Conservation (phyloP, 2,113 vertebrate genomes). For the Nesospiza acunhae region DNA sequence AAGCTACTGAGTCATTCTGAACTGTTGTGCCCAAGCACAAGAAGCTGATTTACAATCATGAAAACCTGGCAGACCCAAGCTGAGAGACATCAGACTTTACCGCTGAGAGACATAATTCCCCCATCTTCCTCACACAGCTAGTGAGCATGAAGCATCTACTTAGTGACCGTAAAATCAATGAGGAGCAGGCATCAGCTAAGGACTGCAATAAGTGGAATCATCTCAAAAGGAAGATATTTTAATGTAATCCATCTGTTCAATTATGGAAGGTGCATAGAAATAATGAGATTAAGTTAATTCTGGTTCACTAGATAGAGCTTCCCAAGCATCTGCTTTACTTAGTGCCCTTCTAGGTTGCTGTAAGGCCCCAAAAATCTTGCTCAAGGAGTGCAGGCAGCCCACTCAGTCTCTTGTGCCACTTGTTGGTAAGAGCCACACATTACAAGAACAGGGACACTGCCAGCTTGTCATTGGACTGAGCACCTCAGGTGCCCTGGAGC, state of each 20-base stretch:
- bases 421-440: not conserved
- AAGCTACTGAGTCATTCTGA: not conserved
- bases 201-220: not conserved
- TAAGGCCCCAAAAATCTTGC: not conserved
- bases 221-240: not conserved
- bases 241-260: not conserved
- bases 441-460: not conserved
- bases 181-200: not conserved
- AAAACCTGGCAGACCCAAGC: not conserved
- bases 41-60: not conserved
- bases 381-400: not conserved
- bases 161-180: not conserved
- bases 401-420: not conserved
- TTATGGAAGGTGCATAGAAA: not conserved
- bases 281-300: not conserved
- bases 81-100: not conserved
- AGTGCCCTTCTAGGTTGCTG: not conserved
- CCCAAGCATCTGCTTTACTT: not conserved
- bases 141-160: not conserved
- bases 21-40: not conserved
- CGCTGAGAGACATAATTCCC: not conserved
- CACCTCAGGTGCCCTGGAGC: not conserved
- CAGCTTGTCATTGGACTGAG: accelerated
- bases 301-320: not conserved
- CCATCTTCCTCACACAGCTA: not conserved